phyloP scores from a whole-genome alignment of 2,113 vertebrate species.

The Caloenas nicobarica region DNA sequence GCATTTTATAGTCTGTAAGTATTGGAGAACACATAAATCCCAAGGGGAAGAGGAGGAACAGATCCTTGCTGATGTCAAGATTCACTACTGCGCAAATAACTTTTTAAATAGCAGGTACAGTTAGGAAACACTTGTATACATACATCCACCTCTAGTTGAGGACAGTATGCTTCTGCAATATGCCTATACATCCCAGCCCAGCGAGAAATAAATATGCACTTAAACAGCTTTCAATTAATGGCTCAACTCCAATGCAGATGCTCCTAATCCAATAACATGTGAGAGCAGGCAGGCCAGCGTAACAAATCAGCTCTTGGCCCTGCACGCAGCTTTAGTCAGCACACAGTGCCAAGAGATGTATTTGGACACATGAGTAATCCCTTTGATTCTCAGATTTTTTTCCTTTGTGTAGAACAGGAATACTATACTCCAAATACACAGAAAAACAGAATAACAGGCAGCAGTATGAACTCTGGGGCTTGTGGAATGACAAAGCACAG shows the following conservation, averaged over 20 bases:
- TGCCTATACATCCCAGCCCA: neutral
- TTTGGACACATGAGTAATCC: conserved; percentile 35
- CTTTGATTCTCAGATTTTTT: conserved; percentile 26
- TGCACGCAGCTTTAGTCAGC: conserved; percentile 8
- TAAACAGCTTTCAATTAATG: conserved; percentile 53
- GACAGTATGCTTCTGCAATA: neutral
- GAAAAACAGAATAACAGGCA: conserved; percentile 34
- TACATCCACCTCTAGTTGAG: neutral
- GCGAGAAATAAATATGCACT: neutral
- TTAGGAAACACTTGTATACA: neutral
- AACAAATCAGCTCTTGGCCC: conserved; percentile 51
- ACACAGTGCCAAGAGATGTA: conserved; percentile 21
- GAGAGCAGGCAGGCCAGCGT: conserved; percentile 12
- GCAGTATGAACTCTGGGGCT: neutral
- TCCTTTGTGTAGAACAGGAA: conserved; percentile 12
- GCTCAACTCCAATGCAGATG: conserved; percentile 15
- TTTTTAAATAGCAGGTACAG: neutral
- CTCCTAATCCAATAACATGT: conserved; percentile 48
- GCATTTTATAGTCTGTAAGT: neutral
- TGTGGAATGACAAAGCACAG: conserved; percentile 14
- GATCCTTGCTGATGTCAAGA: neutral
- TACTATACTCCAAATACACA: conserved; percentile 32
- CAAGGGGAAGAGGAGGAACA: neutral
- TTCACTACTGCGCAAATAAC: neutral
- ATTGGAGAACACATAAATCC: neutral